These are phyloP conservation scores for Meandrina meandrites DNA, from an alignment of 92 coral and sea anemone genomes.

Conservation along the genomic window DNA sequence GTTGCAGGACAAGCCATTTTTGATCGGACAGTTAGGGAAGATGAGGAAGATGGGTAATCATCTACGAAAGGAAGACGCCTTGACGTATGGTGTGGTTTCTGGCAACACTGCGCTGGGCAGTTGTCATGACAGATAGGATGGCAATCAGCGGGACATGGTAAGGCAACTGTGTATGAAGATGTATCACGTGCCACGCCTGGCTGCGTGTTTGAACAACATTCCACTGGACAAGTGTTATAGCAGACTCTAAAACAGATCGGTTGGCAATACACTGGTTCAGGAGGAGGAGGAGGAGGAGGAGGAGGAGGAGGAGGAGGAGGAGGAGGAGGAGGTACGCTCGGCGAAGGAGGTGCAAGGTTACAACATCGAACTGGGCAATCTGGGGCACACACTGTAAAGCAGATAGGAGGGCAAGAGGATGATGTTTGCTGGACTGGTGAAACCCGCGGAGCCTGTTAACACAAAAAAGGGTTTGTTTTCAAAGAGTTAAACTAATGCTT, in stretches of 20 bases:
- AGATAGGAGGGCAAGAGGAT: conserved; percentile 55
- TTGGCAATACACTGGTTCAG: conserved; percentile 26
- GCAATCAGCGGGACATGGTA: conserved; percentile 18
- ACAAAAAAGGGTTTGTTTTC: neutral
- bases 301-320: neutral
- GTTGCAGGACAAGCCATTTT: conserved; percentile 34
- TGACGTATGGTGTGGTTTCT: neutral
- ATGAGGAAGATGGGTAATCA: neutral
- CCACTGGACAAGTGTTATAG: conserved; percentile 59
- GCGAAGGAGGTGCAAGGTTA: neutral
- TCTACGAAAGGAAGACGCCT: neutral
- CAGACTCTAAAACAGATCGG: conserved; percentile 55
- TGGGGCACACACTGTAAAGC: conserved; percentile 55
- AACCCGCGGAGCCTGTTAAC: neutral
- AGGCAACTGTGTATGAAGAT: neutral
- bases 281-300: neutral
- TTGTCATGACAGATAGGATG: neutral
- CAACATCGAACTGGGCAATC: conserved; percentile 81
- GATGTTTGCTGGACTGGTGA: neutral
- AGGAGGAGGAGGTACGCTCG: neutral
- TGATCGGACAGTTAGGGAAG: conserved; percentile 25
- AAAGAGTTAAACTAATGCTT: neutral
- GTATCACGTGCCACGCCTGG: neutral
- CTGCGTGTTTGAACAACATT: conserved; percentile 44
- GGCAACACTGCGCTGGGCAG: conserved; percentile 33